Percentiles rank a stretch among this genome's conserved stretches.
phyloP scores from a whole-genome alignment of 2,888 invertebrate genomes.

The Drosophila borborema region DNA sequence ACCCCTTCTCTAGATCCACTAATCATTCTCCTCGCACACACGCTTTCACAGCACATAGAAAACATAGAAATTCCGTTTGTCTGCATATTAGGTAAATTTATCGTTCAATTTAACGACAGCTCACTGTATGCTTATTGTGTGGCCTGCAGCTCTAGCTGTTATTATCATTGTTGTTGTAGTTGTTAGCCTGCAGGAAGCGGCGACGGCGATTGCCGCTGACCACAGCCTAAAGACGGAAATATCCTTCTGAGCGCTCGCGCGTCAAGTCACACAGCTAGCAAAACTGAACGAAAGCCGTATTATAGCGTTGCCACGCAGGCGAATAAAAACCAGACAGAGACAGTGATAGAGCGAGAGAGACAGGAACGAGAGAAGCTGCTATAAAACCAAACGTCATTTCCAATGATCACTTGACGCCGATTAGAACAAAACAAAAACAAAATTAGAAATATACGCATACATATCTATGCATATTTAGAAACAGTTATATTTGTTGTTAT shows the following conservation, averaged over 20 bases:
- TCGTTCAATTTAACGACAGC: neutral
- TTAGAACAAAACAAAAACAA: neutral
- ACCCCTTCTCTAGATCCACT: neutral
- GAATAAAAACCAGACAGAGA: neutral
- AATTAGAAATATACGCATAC: neutral
- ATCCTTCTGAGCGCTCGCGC: slow-evolving; percentile 28
- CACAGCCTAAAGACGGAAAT: slow-evolving; percentile 44
- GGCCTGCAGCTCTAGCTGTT: neutral
- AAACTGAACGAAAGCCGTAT: slow-evolving; percentile 1
- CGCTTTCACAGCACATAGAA: slow-evolving; percentile 13
- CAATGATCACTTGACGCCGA: neutral
- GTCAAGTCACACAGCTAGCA: slow-evolving; percentile 28
- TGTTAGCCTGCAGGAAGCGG: slow-evolving; percentile 29
- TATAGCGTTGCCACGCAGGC: slow-evolving; percentile 9
- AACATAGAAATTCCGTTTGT: slow-evolving; percentile 13
- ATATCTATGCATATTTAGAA: neutral
- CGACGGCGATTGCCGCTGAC: slow-evolving; percentile 29
- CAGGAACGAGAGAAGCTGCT: neutral
- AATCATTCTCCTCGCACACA: neutral
- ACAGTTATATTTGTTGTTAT: neutral
- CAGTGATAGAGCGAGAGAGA: neutral
- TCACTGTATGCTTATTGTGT: slow-evolving; percentile 13
- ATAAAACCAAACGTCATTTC: neutral
- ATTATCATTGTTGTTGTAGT: neutral
- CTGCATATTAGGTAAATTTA: neutral